Evolutionary conservation across 2,888 invertebrate genomes (phyloP), one percentile per base, ranked within the genome.

Genomic region (Opisthograptis luteolata): DNA sequence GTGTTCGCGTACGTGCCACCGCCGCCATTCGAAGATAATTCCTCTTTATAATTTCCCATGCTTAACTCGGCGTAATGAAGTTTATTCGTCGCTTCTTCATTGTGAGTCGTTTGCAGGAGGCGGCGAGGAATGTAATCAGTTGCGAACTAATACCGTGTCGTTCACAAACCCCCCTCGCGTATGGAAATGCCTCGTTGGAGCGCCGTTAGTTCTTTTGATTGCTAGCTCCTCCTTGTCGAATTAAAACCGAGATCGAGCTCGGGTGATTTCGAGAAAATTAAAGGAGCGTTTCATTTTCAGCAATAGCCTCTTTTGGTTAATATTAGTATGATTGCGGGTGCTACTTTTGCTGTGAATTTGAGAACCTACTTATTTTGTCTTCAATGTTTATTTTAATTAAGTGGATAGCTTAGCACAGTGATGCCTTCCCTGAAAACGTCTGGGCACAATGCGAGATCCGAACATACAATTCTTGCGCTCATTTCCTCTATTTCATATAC

Each of bases 51-150:
- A 90, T 89, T 87, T 85, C 79, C 85, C 79, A 87, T 87, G 82
- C 84, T 87, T 86, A 87, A 88, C 84, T 85, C 79, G 76, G 75
- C 71, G 84, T 88, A 87, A 89, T 90, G 84, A 87, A 89, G 88
- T 89, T 88, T 88, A 91, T 89, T 87, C 86, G 81, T 79, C 81
- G 84, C 81, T 86, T 86, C 86, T 87, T 84, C 85, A 87, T 85
- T 86, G 82, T 76, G 81, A 87, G 82, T 82, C 84, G 84, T 87
- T 86, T 81, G 79, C 74, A 75, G 73, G 70, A 79, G 77, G 76
- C 77, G 79, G 74, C 80, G 73, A 76, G 82, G 85, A 89, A 88
- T 87, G 89, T 89, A 90, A 89, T 89, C 87, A 88, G 87, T 86
- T 87, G 85, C 78, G 81, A 89, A 88, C 88, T 89, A 87, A 89